Base-by-base conservation (phyloP, 2,888 invertebrate genomes). In the Lithophane semibrunnea region DNA sequence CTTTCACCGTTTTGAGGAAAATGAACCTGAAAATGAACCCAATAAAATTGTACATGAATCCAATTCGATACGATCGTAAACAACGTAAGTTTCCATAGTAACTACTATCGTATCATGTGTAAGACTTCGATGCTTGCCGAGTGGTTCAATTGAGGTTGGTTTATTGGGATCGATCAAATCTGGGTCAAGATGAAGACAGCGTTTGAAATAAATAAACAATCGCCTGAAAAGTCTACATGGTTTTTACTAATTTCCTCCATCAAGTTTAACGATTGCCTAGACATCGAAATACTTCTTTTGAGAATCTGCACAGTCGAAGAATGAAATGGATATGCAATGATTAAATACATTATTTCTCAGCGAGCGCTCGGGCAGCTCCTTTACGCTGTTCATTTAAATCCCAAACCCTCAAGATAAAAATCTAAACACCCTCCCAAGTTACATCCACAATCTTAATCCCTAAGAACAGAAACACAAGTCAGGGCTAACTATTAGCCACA, bases 401-500 rank as follows among this genome's bases (percentile, higher is more conserved):
- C 21, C 8, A 24, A 44, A 44, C 8, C 3, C 4, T 10, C 3
- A 42, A 54, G 52, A 21, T 58, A 76, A 54, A 70, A 66, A 63
- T 47, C 21, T 10, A 67, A 52, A 8, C 21, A 67, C 2, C 10
- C 37, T 7, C 21, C 16, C 9, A 42, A 66, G 61, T 73, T 37
- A 61, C 37, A 61, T 68, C 24, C 42, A 47, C 37, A 74, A 72
- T 79, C 71, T 75, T 79, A 84, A 79, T 84, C 68, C 71, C 16
- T 37, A 29, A 58, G 24, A 70, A 49, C 79, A 71, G 71, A 71
- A 71, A 72, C 79, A 80, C 72, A 71, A 84, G 75, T 74, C 78
- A 73, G 58, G n/a, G 42, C 69, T 58, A 63, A 60, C 63, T 37
- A 86, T 88, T 89, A 88, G 68, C 88, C 86, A 66, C 85, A 67